A percentile compares a stretch with the other conserved stretches of the same genome.
Evolutionary conservation across 2,113 vertebrate species (phyloP).

Genomic region (Emydura subglobosa): DNA sequence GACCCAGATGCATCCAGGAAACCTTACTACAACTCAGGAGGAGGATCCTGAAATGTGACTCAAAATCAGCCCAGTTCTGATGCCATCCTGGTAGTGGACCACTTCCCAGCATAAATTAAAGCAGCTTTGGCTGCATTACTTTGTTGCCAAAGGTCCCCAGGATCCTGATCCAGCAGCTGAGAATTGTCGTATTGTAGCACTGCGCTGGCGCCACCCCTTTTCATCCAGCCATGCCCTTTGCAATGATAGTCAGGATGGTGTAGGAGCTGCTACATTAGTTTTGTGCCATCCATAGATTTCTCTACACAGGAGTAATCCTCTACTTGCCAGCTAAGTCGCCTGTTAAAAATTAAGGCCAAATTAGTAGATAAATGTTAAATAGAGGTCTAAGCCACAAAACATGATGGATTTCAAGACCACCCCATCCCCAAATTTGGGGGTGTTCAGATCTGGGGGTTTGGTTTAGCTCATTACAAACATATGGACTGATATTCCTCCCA

Average conservation of each 20-base stretch:
- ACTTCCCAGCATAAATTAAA: neutral
- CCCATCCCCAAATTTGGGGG: neutral
- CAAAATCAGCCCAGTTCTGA: neutral
- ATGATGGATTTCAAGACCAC: neutral
- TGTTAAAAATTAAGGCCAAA: neutral
- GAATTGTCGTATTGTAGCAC: neutral
- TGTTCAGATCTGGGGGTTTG: neutral
- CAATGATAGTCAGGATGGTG: neutral
- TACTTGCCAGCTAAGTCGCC: neutral
- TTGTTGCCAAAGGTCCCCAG: neutral
- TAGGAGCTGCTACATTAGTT: neutral
- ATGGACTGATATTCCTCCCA: neutral
- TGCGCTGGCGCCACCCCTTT: neutral
- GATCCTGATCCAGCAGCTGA: neutral
- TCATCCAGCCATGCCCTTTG: neutral
- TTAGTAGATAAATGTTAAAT: neutral
- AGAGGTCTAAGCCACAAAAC: neutral
- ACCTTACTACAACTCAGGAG: neutral
- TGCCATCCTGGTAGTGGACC: neutral
- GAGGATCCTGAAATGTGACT: neutral
- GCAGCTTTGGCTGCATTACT: neutral
- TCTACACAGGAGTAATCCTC: neutral
- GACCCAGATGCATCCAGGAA: neutral
- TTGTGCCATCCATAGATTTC: neutral
- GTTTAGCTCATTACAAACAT: neutral